Percentiles rank a stretch among this genome's conserved stretches.
These are phyloP conservation scores for Nothocercus julius DNA, from an alignment of 2,113 vertebrate genomes.

Conservation along the genomic window DNA sequence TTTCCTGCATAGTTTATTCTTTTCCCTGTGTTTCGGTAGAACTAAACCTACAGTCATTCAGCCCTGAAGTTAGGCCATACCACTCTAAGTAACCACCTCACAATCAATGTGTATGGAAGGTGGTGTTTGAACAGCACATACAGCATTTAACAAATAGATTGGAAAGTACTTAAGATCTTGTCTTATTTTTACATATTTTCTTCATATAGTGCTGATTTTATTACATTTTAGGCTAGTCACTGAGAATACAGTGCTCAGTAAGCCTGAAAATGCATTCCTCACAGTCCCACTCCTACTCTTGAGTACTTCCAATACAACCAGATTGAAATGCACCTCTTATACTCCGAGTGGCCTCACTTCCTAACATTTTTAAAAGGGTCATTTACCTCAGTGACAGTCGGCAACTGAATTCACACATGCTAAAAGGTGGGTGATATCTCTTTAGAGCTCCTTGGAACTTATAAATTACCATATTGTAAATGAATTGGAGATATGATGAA, in stretches of 20 bases:
- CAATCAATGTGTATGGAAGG: accelerated
- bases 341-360: slow-evolving; percentile 50
- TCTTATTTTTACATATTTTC: slow-evolving; percentile 5
- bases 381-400: slow-evolving; percentile 56
- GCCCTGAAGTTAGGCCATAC: neutral
- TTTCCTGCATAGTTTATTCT: neutral
- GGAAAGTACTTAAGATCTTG: neutral
- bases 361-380: slow-evolving; percentile 53
- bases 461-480: neutral
- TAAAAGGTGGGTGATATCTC: neutral
- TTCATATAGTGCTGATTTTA: neutral
- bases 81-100: neutral
- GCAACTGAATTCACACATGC: slow-evolving; percentile 19
- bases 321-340: slow-evolving; percentile 43
- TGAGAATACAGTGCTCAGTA: neutral
- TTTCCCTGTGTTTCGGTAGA: neutral
- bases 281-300: neutral
- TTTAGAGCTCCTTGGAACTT: neutral
- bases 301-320: slow-evolving; percentile 37
- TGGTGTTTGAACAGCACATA: neutral
- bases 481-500: neutral
- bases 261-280: slow-evolving; percentile 43
- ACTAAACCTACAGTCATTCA: neutral
- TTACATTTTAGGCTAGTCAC: neutral
- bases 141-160: neutral